Evolutionary conservation across 2,888 invertebrate genomes (phyloP).

Genomic region (Elgonia sp.): DNA sequence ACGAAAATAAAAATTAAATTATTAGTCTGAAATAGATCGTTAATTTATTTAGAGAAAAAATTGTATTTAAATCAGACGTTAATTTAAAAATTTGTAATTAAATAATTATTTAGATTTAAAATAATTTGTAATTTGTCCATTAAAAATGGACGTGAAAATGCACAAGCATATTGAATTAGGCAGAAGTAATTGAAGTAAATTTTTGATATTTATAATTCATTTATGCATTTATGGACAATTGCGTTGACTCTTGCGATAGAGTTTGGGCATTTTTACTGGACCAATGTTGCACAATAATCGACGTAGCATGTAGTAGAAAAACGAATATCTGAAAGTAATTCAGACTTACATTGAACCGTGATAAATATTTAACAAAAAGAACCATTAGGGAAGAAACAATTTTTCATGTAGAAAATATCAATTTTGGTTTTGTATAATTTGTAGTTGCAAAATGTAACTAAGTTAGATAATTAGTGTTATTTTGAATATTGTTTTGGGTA

Average conservation of each 20-base stretch:
- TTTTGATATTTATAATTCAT: too few relatives aligned
- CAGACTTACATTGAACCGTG: background rate
- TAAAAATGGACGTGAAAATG: too few relatives aligned
- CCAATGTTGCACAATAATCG: conserved; percentile 38
- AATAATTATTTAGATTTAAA: background rate
- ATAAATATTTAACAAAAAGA: background rate
- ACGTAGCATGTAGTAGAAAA: conserved; percentile 10
- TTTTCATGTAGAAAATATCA: background rate
- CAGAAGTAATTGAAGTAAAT: too few relatives aligned
- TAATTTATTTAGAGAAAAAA: too few relatives aligned
- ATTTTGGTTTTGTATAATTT: background rate
- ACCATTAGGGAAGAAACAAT: background rate
- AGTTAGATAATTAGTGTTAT: background rate
- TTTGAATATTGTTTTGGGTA: background rate
- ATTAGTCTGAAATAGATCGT: too few relatives aligned
- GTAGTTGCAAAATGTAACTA: background rate
- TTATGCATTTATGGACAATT: background rate
- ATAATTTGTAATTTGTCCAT: background rate
- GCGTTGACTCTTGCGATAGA: background rate
- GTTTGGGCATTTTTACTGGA: conserved; percentile 16
- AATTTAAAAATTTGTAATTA: too few relatives aligned
- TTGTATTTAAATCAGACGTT: too few relatives aligned
- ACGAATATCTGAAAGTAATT: conserved; percentile 37
- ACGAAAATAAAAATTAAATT: too few relatives aligned
- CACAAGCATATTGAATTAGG: too few relatives aligned